Evolutionary conservation across 2,888 invertebrate genomes (phyloP), one percentile per base, ranked within the genome.

Genomic region (Sarcophaga subvicina): DNA sequence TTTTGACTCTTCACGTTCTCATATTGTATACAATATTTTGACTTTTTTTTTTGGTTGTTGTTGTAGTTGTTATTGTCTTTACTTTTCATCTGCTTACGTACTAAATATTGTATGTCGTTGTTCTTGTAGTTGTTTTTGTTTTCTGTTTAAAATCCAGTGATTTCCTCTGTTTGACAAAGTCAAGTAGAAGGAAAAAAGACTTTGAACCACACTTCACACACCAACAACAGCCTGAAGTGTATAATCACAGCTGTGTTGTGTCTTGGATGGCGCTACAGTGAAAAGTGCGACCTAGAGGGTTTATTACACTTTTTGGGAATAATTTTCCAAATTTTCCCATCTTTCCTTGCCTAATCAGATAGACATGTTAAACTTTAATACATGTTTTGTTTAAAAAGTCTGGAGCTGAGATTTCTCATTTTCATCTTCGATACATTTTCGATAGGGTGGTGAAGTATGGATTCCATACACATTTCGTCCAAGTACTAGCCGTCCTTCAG

Each of bases 1-100:
- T 76, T 80, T 84, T 84, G 78, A 49, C 62, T 73, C 54, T 77
- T 82, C 64, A 70, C 70, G 59, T 80, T 81, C 45, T 70, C 54
- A 17, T 17, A 54, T 54, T 54, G 54, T 54, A 37, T 37, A 37
- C 37, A 37, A 37, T 77, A 67, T 70, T 49, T 72, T 25, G 59
- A 49, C 5, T 17, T 20, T 25, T 64, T 14, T 54, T 37, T 37
- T 11, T 63, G 27, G 4, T 67, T 77, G 17, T 14, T 66, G 11
- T 27, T 37, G 62, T 1, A 37, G 27, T 67, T 77, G 17, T 10
- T 59, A 4, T 27, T 37, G 62, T 69, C 45, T 27, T 66, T 25
- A 80, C 60, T 64, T 66, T 87, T 83, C 64, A 76, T 63, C 76
- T 76, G 66, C 79, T 87, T 87, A 83, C 75, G 81, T 84, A 79